Evolutionary conservation across 1,140 invertebrate species (phyloP).

Genomic region (Cotesia glomerata): DNA sequence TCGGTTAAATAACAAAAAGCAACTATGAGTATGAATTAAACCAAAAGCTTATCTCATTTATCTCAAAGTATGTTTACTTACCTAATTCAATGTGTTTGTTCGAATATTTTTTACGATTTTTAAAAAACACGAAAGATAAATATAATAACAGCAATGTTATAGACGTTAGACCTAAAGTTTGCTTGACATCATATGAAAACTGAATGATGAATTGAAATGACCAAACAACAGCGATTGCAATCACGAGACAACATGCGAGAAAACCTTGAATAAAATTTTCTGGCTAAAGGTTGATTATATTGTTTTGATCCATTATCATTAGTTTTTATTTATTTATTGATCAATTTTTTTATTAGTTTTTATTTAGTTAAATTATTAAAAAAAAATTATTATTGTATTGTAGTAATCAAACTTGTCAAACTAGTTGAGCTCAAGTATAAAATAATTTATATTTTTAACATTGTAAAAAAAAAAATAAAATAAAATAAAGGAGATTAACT

Average conservation of each 20-base stretch:
- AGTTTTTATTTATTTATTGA: not conserved
- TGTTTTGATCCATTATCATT: not conserved
- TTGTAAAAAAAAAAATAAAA: not conserved
- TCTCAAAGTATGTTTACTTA: no score
- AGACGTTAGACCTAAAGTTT: not conserved
- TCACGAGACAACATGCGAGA: slow-evolving; percentile 14
- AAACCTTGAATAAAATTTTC: slow-evolving; percentile 24
- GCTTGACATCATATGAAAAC: not conserved
- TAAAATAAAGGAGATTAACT: not conserved
- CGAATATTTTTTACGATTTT: no score
- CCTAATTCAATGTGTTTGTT: no score
- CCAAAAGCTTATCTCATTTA: no score
- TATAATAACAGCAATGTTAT: not conserved
- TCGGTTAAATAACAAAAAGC: no score
- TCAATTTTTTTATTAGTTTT: not conserved
- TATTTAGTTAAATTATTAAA: not conserved
- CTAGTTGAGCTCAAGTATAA: no score
- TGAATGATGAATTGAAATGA: slow-evolving; percentile 13
- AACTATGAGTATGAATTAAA: no score
- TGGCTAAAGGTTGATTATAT: not conserved
- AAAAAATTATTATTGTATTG: not conserved
- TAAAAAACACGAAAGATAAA: not conserved
- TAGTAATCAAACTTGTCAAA: no score
- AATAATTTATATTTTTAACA: not conserved
- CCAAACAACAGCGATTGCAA: slow-evolving; percentile 24